phyloP scores from a whole-genome alignment of 1,140 invertebrate genomes.

The Venturia canescens region DNA sequence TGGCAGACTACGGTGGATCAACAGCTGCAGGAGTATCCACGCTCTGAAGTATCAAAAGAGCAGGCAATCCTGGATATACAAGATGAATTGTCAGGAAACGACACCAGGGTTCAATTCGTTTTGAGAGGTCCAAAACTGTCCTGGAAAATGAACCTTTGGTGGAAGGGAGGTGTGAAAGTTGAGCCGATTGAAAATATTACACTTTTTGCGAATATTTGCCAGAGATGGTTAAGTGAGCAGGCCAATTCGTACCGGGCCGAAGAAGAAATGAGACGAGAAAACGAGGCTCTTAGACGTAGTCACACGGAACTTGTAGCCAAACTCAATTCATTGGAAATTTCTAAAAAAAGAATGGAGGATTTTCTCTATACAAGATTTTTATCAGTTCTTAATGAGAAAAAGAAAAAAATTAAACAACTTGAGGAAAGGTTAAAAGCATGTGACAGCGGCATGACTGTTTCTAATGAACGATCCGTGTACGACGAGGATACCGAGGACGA shows the following conservation, averaged over 20 bases:
- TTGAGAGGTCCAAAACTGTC: conserved; percentile 17
- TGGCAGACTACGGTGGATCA: conserved; percentile 25
- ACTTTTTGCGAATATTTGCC: conserved; percentile 16
- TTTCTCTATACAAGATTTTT: conserved; percentile 43
- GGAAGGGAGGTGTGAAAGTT: conserved; percentile 31
- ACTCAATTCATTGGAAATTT: background rate
- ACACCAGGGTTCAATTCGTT: conserved; percentile 26
- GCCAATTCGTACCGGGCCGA: background rate
- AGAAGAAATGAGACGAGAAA: background rate
- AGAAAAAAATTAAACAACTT: conserved; percentile 42
- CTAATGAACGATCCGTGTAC: conserved; percentile 11
- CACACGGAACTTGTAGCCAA: background rate
- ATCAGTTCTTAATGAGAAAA: conserved; percentile 45
- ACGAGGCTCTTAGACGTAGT: conserved; percentile 5
- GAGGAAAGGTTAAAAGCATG: background rate
- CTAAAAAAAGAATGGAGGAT: conserved; percentile 45
- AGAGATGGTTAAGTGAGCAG: conserved; percentile 1
- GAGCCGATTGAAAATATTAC: background rate
- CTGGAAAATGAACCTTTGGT: conserved; percentile 47
- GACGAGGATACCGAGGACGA: conserved; percentile 37
- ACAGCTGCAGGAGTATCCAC: conserved; percentile 1
- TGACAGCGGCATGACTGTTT: background rate
- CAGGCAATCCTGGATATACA: conserved; percentile 20
- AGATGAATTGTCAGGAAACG: conserved; percentile 35
- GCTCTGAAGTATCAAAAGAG: background rate